Conservation (phyloP, 2,888 invertebrate genomes). For the Melanostoma mellinum region DNA sequence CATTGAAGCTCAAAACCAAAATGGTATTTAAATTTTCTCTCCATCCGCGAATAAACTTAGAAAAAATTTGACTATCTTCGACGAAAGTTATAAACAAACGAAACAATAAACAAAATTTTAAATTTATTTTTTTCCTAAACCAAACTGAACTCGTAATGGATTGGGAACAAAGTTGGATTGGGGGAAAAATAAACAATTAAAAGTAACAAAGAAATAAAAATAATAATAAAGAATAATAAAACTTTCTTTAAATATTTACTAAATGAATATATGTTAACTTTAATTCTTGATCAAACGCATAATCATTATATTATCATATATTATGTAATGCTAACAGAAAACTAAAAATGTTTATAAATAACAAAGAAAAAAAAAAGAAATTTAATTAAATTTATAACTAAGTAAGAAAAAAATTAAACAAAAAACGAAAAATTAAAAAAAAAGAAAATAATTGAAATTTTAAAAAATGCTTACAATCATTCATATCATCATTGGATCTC, state of each 20-base stretch:
- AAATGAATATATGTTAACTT: constrained; percentile 69
- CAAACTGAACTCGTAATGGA: constrained; percentile 69
- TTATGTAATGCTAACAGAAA: constrained; percentile 64
- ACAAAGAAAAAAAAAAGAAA: constrained; percentile 52
- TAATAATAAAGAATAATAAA: constrained; percentile 40
- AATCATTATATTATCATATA: constrained; percentile 70
- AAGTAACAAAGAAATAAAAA: constrained; percentile 24
- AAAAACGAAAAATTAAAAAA: constrained; percentile 54
- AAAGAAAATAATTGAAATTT: constrained; percentile 40
- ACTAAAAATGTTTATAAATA: constrained; percentile 46
- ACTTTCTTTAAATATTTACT: constrained; percentile 50
- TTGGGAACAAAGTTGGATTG: constrained; percentile 58
- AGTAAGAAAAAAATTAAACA: constrained; percentile 55
- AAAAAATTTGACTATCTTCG: not conserved
- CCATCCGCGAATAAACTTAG: constrained; percentile 28
- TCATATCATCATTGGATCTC: constrained; percentile 83
- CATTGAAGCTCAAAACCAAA: constrained; percentile 44
- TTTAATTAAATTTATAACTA: constrained; percentile 44
- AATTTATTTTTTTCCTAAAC: constrained; percentile 12
- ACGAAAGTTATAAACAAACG: constrained; percentile 9
- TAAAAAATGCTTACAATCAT: constrained; percentile 83
- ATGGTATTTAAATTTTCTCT: constrained; percentile 26
- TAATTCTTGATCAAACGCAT: constrained; percentile 67
- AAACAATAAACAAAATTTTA: not conserved
- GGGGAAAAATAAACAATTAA: constrained; percentile 51